phyloP scores from a whole-genome alignment of 1,140 invertebrate genomes.

The Psilanteris sp. region DNA sequence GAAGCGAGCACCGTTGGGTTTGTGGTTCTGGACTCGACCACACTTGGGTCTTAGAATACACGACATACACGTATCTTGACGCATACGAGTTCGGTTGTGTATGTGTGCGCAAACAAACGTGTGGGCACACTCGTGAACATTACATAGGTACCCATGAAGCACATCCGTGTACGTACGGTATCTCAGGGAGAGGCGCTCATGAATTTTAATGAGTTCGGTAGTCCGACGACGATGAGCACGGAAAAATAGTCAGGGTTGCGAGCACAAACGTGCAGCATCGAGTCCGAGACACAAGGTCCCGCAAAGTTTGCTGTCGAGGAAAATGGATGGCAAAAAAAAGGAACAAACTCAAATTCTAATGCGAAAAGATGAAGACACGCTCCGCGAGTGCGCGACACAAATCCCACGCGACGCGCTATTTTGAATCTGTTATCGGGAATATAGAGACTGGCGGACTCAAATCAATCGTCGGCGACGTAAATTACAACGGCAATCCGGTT shows the following conservation, averaged over 20 bases:
- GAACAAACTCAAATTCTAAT: background rate
- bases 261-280: slow-evolving; percentile 51
- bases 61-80: slow-evolving; percentile 11
- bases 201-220: slow-evolving; percentile 70
- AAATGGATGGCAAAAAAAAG: slow-evolving; percentile 15
- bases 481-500: slow-evolving; percentile 68
- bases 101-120: slow-evolving; percentile 42
- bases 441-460: slow-evolving; percentile 15
- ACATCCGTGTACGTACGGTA: slow-evolving; percentile 59
- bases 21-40: slow-evolving; percentile 55
- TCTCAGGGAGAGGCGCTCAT: slow-evolving; percentile 63
- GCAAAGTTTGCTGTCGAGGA: slow-evolving; percentile 8
- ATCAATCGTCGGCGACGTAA: slow-evolving; percentile 66
- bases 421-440: no score
- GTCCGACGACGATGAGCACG: slow-evolving; percentile 62
- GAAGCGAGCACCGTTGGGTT: slow-evolving; percentile 21
- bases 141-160: slow-evolving; percentile 56
- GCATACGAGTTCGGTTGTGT: background rate
- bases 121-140: slow-evolving; percentile 48
- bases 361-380: background rate
- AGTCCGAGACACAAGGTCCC: slow-evolving; percentile 31
- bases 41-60: slow-evolving; percentile 35
- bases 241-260: slow-evolving; percentile 63
- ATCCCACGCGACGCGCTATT: no score
- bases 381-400: no score